Percentiles rank a stretch among this genome's conserved stretches.
Conservation (phyloP, 2,113 vertebrate genomes). For the Desmodus rotundus region DNA sequence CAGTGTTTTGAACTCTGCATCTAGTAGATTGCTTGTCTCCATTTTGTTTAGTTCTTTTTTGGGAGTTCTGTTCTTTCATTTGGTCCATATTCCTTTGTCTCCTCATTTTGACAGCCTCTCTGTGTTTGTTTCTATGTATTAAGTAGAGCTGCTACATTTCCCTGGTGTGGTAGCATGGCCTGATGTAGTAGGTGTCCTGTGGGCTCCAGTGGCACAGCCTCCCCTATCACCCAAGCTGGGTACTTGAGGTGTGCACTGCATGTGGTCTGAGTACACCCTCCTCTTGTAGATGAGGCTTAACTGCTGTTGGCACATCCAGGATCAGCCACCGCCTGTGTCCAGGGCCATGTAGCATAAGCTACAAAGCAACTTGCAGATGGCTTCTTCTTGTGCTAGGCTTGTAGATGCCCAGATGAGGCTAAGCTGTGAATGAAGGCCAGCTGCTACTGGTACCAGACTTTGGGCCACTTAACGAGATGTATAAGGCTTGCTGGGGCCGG, state of each 20-base stretch:
- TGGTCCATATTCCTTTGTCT: background rate
- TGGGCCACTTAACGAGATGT: background rate
- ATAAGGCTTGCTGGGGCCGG: background rate
- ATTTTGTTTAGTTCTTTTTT: background rate
- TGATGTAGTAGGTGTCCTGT: background rate
- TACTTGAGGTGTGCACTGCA: background rate
- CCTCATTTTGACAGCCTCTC: background rate
- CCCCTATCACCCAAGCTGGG: background rate
- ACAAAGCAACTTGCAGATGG: background rate
- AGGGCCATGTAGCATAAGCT: background rate
- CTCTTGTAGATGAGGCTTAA: background rate
- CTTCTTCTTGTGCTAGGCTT: background rate
- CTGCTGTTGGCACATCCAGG: background rate
- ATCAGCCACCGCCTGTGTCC: background rate
- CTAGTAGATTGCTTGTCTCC: background rate
- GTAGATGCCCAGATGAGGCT: background rate
- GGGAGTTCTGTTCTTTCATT: background rate
- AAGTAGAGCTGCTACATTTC: background rate
- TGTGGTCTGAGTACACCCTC: background rate
- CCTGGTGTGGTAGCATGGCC: background rate
- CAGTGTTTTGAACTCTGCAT: background rate
- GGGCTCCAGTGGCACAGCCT: background rate
- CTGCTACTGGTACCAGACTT: background rate
- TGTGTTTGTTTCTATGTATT: background rate
- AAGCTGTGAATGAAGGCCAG: background rate